Conservation (phyloP, 1,140 invertebrate genomes). For the Ctenoplectra terminalis region DNA sequence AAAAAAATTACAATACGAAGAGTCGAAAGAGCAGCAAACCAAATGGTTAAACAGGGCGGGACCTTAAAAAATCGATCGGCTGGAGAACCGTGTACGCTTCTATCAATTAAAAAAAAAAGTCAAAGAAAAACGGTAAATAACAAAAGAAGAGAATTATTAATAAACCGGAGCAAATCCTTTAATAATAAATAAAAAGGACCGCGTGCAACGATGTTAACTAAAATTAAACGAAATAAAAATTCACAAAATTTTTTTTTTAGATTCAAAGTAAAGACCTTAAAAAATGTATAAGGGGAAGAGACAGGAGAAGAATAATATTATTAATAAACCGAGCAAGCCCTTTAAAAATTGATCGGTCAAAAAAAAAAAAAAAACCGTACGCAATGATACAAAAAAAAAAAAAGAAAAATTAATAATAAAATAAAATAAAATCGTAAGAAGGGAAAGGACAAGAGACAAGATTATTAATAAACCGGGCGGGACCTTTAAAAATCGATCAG, state of each 20-base stretch:
- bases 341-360: neutral
- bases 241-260: too few species aligned
- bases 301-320: too few species aligned
- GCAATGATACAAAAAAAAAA: neutral
- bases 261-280: too few species aligned
- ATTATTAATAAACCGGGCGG: constrained; percentile 29
- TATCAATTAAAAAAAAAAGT: neutral
- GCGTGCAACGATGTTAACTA: too few species aligned
- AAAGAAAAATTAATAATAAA: neutral
- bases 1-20: neutral
- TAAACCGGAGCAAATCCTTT: too few species aligned
- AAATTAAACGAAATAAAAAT: too few species aligned
- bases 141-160: too few species aligned
- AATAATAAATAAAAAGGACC: too few species aligned
- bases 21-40: too few species aligned
- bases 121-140: too few species aligned
- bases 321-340: neutral
- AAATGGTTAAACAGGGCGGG: neutral
- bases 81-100: neutral
- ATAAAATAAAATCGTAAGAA: neutral
- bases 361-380: neutral
- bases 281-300: too few species aligned
- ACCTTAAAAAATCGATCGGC: constrained; percentile 22
- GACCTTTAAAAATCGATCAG: constrained; percentile 23
- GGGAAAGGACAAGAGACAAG: neutral